Evolutionary conservation across 2,113 vertebrate species (phyloP), one percentile per base, ranked within the genome.

Genomic region (Hyperopisus bebe): DNA sequence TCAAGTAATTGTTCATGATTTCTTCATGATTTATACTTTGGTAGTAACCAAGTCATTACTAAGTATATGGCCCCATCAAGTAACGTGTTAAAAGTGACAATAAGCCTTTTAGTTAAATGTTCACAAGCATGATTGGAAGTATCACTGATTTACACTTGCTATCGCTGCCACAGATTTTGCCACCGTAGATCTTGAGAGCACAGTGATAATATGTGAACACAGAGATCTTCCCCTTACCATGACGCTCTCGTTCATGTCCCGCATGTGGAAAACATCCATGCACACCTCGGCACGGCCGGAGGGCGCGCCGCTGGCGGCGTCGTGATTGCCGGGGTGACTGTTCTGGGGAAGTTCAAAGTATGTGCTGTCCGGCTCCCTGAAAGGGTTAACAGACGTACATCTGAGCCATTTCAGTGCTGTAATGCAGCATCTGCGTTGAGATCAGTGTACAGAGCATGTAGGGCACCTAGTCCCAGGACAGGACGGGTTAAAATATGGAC

Each of bases 281-380:
- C 96, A 95, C 42, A 97, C 94, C 88, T 98, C 98, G 0, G 95
- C 92, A 15, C 95, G 90, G 90, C 93, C 93, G 89, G 95, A 93
- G 0, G 91, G 95, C 66, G 94, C 95, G 0, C 47, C 92, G 91
- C 93, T 93, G 4, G 95, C 93, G 24, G 94, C 70, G 0, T 94
- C 90, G 15, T 95, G 92, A 27, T 92, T 93, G 74, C 95, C 94
- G 0, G 88, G 74, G 84, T 97, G 96, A 90, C 92, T 95, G 77
- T 96, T 90, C 2, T 95, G 95, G 6, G 98, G 97, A 27, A 99
- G 96, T 94, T 98, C 98, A 2, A 97, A 99, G 93, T 99, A 99
- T 62, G 98, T 99, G 94, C 97, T 99, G 95, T 99, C 98, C 0
- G 98, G 98, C 91, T 99, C 98, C 92, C 98, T 99, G 93, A 6